These are phyloP conservation scores for Cremastobaeus sp. DNA, from an alignment of 2,888 invertebrate genomes.

Conservation along the genomic window DNA sequence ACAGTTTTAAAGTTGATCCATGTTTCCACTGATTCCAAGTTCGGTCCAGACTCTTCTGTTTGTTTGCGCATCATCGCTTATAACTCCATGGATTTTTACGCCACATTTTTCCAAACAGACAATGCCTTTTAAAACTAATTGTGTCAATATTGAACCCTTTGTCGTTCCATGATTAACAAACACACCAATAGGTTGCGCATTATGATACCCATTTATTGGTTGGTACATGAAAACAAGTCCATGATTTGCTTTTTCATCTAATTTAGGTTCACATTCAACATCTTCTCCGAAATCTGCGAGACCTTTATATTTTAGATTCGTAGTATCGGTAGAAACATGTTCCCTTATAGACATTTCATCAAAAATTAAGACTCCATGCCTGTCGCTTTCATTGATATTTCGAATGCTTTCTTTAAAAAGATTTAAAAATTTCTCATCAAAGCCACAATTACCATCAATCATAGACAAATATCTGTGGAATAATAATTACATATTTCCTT, in stretches of 20 bases:
- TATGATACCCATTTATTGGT: background rate
- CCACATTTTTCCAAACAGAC: conserved; percentile 3
- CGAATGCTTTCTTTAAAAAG: background rate
- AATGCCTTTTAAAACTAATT: background rate
- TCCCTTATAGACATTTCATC: conserved; percentile 5
- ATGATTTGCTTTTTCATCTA: conserved; percentile 1
- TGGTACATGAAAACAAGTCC: conserved; percentile 14
- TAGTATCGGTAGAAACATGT: background rate
- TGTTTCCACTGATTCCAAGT: background rate
- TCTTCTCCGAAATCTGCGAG: conserved; percentile 7
- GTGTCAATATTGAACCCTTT: background rate
- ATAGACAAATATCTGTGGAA: conserved; percentile 6
- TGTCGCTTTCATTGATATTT: background rate
- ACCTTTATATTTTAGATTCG: background rate
- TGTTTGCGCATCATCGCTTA: background rate
- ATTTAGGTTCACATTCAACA: background rate
- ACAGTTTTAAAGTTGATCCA: background rate
- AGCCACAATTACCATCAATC: conserved; percentile 8
- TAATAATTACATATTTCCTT: too few species aligned
- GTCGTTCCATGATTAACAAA: background rate
- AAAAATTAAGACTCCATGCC: background rate
- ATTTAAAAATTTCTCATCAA: conserved; percentile 10
- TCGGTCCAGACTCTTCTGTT: conserved; percentile 3
- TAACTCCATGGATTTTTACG: background rate
- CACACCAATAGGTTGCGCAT: conserved; percentile 8